Base-by-base conservation (phyloP, 2,797 vertebrate genomes). In the Ctenochaetus hawaiiensis region DNA sequence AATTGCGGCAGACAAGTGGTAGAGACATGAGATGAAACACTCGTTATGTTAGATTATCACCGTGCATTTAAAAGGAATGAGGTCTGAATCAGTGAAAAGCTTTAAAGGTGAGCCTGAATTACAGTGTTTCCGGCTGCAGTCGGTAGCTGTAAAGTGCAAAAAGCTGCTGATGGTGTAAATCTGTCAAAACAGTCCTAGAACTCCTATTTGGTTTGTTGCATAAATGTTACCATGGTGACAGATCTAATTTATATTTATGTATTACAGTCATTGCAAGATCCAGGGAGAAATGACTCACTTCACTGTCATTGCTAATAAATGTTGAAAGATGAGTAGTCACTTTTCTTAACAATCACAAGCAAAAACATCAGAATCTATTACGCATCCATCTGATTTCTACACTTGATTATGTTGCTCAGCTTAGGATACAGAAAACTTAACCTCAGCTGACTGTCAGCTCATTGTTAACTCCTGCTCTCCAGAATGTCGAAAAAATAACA, bases 1-100 rank as follows among this genome's bases (percentile, higher is more conserved):
- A 75, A 70, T 7, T 47, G 23, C 56, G 59, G 43, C 22, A 48
- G 44, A 78, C 64, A 77, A 66, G 47, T 34, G 37, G 69, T 9
- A 9, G 22, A 58, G 26, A 20, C 41, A 60, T 20, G 47, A 71
- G 23, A 43, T 23, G 49, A 65, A 78, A 67, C 18, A 39, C 48
- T 72, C 6, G 3, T 72, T 65, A 45, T 43, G 20, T 53, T 30
- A 22, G 9, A 71, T 81, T 74, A 76, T 59, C 39, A 20, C n/a
- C 51, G 26, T n/a, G 23, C 53, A 16, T 82, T 71, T 0, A 57
- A 49, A 57, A 49, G 59, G 18, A 73, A 57, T 20, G 30, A 68
- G 48, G 54, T 56, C 54, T 65, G 22, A 26, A 13, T 16, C 11
- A 5, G 17, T 34, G 47, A 30, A 11, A 11, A 41, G 17, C 49